phyloP scores from a whole-genome alignment of 2,888 invertebrate species.

The Acrobasis suavella region DNA sequence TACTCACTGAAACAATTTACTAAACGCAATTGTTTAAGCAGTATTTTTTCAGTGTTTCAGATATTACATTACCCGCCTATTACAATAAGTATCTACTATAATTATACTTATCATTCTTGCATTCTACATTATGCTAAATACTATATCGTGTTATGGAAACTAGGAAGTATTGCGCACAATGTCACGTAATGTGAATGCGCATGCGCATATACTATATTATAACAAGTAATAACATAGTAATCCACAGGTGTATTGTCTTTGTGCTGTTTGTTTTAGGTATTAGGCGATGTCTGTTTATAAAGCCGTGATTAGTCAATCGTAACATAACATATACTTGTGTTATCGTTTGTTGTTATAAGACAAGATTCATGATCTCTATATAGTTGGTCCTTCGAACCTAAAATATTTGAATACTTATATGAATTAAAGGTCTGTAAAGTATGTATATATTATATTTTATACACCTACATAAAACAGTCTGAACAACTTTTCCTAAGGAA shows the following conservation, averaged over 20 bases:
- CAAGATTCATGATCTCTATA: too few species aligned
- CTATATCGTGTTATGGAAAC: slow-evolving; percentile 17
- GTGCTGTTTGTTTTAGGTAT: slow-evolving; percentile 1
- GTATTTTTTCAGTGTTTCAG: too few species aligned
- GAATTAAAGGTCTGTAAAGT: too few species aligned
- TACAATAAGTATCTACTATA: not conserved
- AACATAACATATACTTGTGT: not conserved
- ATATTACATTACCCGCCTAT: not conserved
- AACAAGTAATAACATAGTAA: not conserved
- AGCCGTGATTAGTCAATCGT: not conserved
- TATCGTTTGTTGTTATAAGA: not conserved
- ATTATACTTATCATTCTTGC: slow-evolving; percentile 9
- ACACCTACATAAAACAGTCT: too few species aligned
- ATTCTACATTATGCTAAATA: slow-evolving; percentile 10
- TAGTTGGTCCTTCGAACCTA: too few species aligned
- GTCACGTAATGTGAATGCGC: slow-evolving; percentile 19
- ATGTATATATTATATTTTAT: too few species aligned
- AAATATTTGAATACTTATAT: too few species aligned
- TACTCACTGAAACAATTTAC: too few species aligned
- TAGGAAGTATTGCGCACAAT: slow-evolving; percentile 13
- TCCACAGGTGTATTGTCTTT: slow-evolving; percentile 13
- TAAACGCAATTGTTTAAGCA: too few species aligned
- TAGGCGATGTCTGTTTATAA: not conserved
- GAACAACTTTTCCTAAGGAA: too few species aligned
- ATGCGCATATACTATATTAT: slow-evolving; percentile 11